Evolutionary conservation across 2,113 vertebrate genomes (phyloP).

Genomic region (Ariopsis seemanni): DNA sequence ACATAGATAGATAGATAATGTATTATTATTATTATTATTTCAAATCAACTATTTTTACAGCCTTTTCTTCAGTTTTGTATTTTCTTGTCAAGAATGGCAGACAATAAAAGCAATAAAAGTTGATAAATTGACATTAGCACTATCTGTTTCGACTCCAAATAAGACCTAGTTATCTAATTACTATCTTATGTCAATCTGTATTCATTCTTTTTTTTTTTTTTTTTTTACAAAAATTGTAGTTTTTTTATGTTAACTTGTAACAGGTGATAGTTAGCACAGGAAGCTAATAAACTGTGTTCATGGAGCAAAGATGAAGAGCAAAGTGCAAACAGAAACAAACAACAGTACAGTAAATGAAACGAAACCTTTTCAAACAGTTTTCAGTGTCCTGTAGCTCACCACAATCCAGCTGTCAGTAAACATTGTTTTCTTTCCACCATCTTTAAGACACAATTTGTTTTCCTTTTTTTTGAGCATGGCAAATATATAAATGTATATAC

Average conservation of each 20-base stretch:
- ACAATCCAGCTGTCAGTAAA: neutral
- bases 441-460: too few species aligned
- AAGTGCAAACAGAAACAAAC: neutral
- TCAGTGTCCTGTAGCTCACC: neutral
- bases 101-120: neutral
- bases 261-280: too few species aligned
- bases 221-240: neutral
- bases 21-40: neutral
- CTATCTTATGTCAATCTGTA: neutral
- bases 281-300: neutral
- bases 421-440: neutral
- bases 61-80: neutral
- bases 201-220: neutral
- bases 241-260: neutral
- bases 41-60: too few species aligned
- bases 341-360: neutral
- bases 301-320: too few species aligned
- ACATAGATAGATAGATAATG: neutral
- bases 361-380: neutral
- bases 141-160: neutral
- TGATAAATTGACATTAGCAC: neutral
- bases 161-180: neutral
- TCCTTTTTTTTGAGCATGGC: too few species aligned
- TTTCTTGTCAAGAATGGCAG: neutral
- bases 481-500: too few species aligned